Evolutionary conservation across 2,797 vertebrate species (phyloP).

Genomic region (Tenualosa thibaudeaui): DNA sequence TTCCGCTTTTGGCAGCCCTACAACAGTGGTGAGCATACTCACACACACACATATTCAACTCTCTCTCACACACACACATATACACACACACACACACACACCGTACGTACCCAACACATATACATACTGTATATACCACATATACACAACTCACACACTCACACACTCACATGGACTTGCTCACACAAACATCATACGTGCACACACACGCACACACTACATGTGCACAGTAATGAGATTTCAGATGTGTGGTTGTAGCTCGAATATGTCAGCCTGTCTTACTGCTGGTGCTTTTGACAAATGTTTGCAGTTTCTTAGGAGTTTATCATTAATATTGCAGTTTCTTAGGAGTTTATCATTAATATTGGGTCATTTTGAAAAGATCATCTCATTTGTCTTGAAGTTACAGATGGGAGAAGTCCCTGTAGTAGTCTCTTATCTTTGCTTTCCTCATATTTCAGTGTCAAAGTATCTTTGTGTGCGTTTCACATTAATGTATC

Average conservation of each 20-base stretch:
- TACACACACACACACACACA: background rate
- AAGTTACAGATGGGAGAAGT: background rate
- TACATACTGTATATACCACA: background rate
- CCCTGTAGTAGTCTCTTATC: too few species aligned
- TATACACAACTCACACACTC: background rate
- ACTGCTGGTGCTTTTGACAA: background rate
- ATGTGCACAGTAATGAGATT: background rate
- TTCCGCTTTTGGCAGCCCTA: constrained; percentile 98
- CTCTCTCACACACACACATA: background rate
- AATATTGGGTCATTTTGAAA: background rate
- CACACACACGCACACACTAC: background rate
- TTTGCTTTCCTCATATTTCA: background rate
- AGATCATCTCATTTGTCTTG: constrained; percentile 5
- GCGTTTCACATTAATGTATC: background rate
- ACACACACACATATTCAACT: background rate
- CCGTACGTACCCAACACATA: background rate
- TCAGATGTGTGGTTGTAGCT: background rate
- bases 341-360: background rate
- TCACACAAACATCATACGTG: background rate
- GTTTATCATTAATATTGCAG: background rate
- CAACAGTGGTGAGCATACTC: constrained; percentile 82
- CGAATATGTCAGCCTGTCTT: background rate
- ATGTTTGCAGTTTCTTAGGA: background rate
- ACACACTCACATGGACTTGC: background rate
- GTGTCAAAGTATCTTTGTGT: background rate